These are phyloP conservation scores for Megaleporinus macrocephalus DNA, from an alignment of 2,113 vertebrate genomes.

Conservation along the genomic window DNA sequence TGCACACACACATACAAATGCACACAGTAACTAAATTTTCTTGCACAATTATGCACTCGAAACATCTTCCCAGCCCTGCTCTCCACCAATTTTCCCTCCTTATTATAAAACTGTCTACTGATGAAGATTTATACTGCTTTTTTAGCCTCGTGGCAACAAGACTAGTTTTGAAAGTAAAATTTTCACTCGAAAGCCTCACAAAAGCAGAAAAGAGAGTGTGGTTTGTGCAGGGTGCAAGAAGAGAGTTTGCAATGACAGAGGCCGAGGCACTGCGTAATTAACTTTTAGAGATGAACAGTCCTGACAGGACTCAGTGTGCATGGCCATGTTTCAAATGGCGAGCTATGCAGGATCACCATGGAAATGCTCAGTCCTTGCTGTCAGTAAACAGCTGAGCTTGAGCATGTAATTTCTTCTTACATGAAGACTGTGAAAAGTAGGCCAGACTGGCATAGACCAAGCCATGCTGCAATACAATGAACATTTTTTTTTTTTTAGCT, in stretches of 20 bases:
- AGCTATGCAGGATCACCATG: not conserved
- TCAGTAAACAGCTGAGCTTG: not conserved
- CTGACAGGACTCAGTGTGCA: slow-evolving; percentile 1
- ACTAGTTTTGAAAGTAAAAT: slow-evolving; percentile 60
- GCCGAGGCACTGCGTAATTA: not conserved
- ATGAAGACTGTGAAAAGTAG: not conserved
- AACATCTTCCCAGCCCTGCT: not conserved
- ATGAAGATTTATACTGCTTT: slow-evolving; percentile 57
- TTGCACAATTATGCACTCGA: not conserved
- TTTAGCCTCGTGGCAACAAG: slow-evolving; percentile 50
- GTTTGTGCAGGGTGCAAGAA: slow-evolving; percentile 19
- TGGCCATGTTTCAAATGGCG: not conserved
- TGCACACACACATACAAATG: slow-evolving; percentile 23
- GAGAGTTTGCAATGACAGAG: slow-evolving; percentile 35
- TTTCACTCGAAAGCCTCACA: slow-evolving; percentile 60
- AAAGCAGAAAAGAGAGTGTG: slow-evolving; percentile 7
- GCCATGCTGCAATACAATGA: not conserved
- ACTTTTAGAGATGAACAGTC: not conserved
- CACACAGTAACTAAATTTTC: slow-evolving; percentile 13
- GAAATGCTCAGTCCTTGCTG: not conserved
- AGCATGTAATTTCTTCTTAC: not conserved
- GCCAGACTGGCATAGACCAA: not conserved
- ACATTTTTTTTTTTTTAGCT: slow-evolving; percentile 11
- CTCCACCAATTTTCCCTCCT: slow-evolving; percentile 44
- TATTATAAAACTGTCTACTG: slow-evolving; percentile 59